phyloP scores from a whole-genome alignment of 2,797 vertebrate species.

The Rhabdophis nuchalis region DNA sequence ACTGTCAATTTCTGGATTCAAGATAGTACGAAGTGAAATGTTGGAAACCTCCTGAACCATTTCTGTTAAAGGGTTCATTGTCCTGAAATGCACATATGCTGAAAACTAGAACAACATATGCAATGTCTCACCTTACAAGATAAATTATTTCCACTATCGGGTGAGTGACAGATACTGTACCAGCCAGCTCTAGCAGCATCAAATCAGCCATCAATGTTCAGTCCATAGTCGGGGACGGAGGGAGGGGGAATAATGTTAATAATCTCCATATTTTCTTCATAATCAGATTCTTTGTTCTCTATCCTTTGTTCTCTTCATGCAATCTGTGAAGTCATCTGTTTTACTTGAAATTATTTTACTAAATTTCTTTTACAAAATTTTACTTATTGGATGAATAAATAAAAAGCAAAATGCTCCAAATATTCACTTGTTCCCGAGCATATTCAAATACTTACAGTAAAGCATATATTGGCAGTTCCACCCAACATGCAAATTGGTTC shows the following conservation, averaged over 20 bases:
- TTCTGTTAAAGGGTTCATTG: not conserved
- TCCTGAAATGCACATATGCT: not conserved
- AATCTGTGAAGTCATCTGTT: not conserved
- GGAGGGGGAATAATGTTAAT: not conserved
- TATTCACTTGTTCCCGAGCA: not conserved
- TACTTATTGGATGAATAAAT: not conserved
- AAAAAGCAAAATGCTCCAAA: not conserved
- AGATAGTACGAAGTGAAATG: not conserved
- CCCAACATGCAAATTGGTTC: not conserved
- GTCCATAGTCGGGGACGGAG: not conserved
- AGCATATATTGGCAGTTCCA: not conserved
- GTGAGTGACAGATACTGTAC: not conserved
- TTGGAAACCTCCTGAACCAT: not conserved
- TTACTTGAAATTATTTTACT: no score
- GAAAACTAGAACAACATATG: not conserved
- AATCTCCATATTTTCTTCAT: not conserved
- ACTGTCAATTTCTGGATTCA: not conserved
- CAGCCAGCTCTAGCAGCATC: not conserved
- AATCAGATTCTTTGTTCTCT: not conserved
- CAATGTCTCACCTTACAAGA: not conserved
- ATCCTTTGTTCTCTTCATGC: not conserved
- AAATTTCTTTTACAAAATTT: not conserved
- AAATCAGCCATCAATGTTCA: not conserved
- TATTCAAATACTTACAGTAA: not conserved
- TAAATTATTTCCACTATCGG: not conserved